Base-by-base conservation (phyloP, 1,140 invertebrate species). In the Sinonovacula constricta region DNA sequence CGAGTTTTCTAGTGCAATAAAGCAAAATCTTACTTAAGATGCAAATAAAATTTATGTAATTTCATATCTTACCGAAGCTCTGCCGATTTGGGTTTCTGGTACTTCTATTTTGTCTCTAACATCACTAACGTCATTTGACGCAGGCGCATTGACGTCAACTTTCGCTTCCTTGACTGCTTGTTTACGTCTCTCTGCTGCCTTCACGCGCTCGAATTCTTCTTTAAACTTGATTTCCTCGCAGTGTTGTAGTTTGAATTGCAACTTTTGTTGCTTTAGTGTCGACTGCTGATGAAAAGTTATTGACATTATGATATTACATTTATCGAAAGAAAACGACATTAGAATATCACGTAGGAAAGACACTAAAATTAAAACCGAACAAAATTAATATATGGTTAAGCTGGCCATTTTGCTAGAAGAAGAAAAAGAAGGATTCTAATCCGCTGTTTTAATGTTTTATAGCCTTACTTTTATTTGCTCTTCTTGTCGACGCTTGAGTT, bases 221-320 rank as follows among this genome's bases (percentile, higher is more conserved):
- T 34, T 45, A 26, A 74, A 74, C 28, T 22, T 59, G 7, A 22
- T 24, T n/a, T 74, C 56, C 10, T 45, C 45, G 45, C 63, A 36
- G 24, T 74, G 62, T 51, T 60, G 33, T n/a, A 75, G 49, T 15
- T 34, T 60, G 24, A 75, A 75, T 24, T 75, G 60, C 10, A 49
- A 45, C 28, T 65, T 62, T 63, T 75, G 24, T 24, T 45, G 39
- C 39, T 45, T 7, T 18, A 10, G 39, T 45, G 7, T 7, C 39
- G 7, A 18, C 18, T 45, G 39, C 18, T 45, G 39, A 45, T 45
- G 7, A 45, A 45, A 45, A 45, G n/a, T n/a, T n/a, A n/a, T n/a
- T n/a, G n/a, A n/a, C n/a, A 45, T 18, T 10, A 45, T 18, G 39
- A 45, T 7, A 10, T 45, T 45, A 45, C 18, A 45, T 10, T 7